phyloP scores from a whole-genome alignment of 2,888 invertebrate species.

The Tenthredo amoena region DNA sequence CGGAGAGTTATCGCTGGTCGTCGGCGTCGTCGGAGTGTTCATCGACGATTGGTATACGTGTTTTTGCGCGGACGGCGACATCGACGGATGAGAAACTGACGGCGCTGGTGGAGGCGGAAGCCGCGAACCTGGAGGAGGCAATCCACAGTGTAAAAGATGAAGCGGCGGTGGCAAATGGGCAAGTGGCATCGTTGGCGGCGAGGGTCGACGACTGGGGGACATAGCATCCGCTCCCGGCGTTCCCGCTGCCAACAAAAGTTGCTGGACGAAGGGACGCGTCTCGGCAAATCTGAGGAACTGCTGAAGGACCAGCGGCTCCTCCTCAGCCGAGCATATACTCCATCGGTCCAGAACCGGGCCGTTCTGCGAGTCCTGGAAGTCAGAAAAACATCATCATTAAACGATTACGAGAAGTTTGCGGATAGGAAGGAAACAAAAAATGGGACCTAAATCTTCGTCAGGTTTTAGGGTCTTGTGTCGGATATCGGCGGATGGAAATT shows the following conservation, averaged over 20 bases:
- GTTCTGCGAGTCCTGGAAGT: constrained; percentile 89
- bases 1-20: constrained; percentile 73
- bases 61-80: constrained; percentile 68
- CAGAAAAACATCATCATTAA: constrained; percentile 76
- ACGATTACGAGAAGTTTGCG: neutral
- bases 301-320: constrained; percentile 94
- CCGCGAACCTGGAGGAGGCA: constrained; percentile 78
- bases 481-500: neutral
- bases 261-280: constrained; percentile 90
- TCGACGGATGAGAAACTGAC: constrained; percentile 67
- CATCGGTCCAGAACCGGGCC: constrained; percentile 91
- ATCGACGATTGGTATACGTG: constrained; percentile 76
- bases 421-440: neutral
- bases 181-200: constrained; percentile 81
- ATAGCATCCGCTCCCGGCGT: constrained; percentile 81
- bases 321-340: constrained; percentile 92
- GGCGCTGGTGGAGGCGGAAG: constrained; percentile 76
- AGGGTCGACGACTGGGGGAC: constrained; percentile 85
- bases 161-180: constrained; percentile 76
- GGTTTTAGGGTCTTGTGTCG: neutral
- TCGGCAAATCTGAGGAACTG: constrained; percentile 95
- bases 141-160: constrained; percentile 74
- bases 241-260: constrained; percentile 81
- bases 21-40: constrained; percentile 79
- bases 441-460: neutral